Evolutionary conservation across 2,888 invertebrate species (phyloP).

Genomic region (Drosophila mercatorum): DNA sequence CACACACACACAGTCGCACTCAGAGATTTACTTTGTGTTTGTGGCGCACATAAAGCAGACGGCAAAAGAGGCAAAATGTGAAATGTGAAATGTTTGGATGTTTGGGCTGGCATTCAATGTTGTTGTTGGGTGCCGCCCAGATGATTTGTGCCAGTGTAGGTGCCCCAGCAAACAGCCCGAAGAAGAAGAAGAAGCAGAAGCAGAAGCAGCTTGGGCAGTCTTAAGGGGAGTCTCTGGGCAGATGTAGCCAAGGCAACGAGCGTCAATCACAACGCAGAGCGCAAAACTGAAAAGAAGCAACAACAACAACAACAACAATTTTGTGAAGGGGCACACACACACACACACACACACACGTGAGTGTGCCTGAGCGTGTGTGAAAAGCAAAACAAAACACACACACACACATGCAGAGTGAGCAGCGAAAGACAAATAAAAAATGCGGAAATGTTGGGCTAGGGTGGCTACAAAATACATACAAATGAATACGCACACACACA

Average conservation of each 20-base stretch:
- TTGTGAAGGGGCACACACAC: conserved; percentile 3
- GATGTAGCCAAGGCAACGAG: conserved; percentile 61
- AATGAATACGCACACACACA: conserved; percentile 5
- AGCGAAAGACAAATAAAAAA: conserved; percentile 47
- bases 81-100: conserved; percentile 70
- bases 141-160: conserved; percentile 80
- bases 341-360: not conserved
- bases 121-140: conserved; percentile 83
- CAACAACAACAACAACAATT: conserved; percentile 16
- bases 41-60: conserved; percentile 55
- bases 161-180: conserved; percentile 38
- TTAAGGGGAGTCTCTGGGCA: conserved; percentile 45
- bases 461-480: conserved; percentile 26
- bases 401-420: conserved; percentile 12
- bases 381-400: conserved; percentile 57
- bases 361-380: conserved; percentile 26
- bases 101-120: conserved; percentile 55
- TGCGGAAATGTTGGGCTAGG: conserved; percentile 61
- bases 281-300: conserved; percentile 54
- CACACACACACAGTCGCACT: conserved; percentile 21
- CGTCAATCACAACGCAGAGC: conserved; percentile 69
- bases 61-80: conserved; percentile 55
- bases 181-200: too few species aligned
- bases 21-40: conserved; percentile 48
- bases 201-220: conserved; percentile 18